Conservation (phyloP, 2,113 vertebrate species). For the Urocitellus parryii region DNA sequence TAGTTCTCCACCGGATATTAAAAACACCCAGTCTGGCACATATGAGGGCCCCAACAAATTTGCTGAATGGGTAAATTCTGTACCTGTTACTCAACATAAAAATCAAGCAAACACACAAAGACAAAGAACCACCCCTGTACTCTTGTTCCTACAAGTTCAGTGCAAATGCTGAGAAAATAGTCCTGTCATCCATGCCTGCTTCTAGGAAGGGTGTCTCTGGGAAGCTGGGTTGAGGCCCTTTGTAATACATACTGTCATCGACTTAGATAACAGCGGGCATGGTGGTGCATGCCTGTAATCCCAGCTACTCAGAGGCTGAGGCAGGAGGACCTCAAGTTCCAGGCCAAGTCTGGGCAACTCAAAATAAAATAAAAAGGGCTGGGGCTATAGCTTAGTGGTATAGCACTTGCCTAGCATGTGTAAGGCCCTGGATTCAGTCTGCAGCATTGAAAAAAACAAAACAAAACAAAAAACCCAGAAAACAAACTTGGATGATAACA, state of each 20-base stretch:
- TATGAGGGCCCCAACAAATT: background rate
- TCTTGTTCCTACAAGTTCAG: background rate
- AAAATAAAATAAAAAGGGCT: background rate
- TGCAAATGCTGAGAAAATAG: background rate
- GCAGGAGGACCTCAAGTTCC: background rate
- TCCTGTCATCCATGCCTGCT: background rate
- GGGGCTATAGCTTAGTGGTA: background rate
- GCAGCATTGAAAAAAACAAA: background rate
- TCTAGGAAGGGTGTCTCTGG: background rate
- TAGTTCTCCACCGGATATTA: background rate
- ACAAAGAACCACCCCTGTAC: background rate
- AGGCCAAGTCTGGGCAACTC: background rate
- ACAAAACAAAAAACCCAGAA: background rate
- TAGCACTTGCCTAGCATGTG: background rate
- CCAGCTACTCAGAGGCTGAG: background rate
- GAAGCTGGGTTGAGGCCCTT: background rate
- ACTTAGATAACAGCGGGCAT: background rate
- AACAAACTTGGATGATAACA: background rate
- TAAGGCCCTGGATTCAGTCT: background rate
- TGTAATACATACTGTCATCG: background rate
- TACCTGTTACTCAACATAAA: background rate
- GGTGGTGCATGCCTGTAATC: background rate
- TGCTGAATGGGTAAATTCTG: background rate
- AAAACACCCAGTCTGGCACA: background rate
- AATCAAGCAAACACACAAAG: background rate